Evolutionary conservation across 1,140 invertebrate genomes (phyloP), one percentile per base, ranked within the genome.

Genomic region (Episyrphus balteatus): DNA sequence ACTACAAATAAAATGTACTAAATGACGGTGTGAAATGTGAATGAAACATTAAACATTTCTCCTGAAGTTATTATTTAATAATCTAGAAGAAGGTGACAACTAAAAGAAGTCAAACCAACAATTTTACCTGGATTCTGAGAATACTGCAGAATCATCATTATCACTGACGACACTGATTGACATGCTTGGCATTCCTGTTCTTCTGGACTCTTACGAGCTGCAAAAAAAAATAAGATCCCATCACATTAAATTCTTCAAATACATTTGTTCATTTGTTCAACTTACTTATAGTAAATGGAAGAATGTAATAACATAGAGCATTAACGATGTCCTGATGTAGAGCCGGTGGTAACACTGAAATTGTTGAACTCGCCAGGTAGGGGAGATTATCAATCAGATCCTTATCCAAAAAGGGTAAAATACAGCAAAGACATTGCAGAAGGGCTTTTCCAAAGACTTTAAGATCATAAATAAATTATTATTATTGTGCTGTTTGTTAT

Each of bases 121-220:
- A 51, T 56, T 53, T 66, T 70, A 90, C 88, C 85, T 61, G 86
- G 81, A 73, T 93, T 93, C 48, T 78, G 83, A 6, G 92, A 93
- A 68, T 98, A 94, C 63, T 98, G 93, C 62, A 99, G 88, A 13
- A 98, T 85, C 79, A 97, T 88, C 85, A 98, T 98, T 33, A 99
- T 83, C 42, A 99, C 88, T 12, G 92, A 89, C 11, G 93, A 85
- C 8, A 95, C 84, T 8, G 92, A 96, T 60, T 92, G 88, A 55
- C 82, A 84, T 7, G 91, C 88, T 68, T 93, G 92, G 56, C 86
- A 86, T 57, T 86, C 82, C 51, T 78, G 76, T 55, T 80, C 78
- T 34, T 81, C 79, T 15, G 77, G 73, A 33, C 74, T 79, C 55
- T 76, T 77, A 41, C 84, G 76, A 9, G 78, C 83, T 86, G 53